Evolutionary conservation across 2,888 invertebrate species (phyloP).

Genomic region (Boloria selene): DNA sequence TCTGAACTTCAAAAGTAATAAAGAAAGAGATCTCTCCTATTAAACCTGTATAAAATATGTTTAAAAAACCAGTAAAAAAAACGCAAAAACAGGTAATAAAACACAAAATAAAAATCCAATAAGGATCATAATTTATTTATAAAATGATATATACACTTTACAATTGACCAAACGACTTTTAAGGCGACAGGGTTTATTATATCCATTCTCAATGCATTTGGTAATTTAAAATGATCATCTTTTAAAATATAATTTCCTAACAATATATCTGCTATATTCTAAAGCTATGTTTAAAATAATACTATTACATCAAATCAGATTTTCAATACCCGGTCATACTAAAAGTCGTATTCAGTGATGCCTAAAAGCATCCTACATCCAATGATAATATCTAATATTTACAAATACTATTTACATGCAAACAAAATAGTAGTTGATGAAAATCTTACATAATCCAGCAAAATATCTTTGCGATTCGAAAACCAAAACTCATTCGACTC

Average conservation of each 20-base stretch:
- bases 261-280: constrained; percentile 21
- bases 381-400: constrained; percentile 70
- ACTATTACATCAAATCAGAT: constrained; percentile 41
- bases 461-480: neutral
- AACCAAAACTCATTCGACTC: constrained; percentile 4
- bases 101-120: constrained; percentile 69
- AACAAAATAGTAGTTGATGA: constrained; percentile 28
- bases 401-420: constrained; percentile 59
- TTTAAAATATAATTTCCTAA: constrained; percentile 32
- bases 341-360: constrained; percentile 59
- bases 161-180: constrained; percentile 73
- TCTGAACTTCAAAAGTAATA: too few relatives aligned
- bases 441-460: constrained; percentile 31
- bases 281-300: constrained; percentile 29
- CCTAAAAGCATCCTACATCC: constrained; percentile 65
- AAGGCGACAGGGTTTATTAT: constrained; percentile 55
- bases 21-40: too few relatives aligned
- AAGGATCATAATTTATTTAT: constrained; percentile 79
- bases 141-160: constrained; percentile 80
- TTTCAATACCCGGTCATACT: constrained; percentile 56
- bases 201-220: constrained; percentile 32
- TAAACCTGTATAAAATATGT: too few relatives aligned
- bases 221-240: constrained; percentile 32
- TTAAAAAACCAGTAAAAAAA: too few relatives aligned
- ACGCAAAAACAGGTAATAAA: constrained; percentile 48